These are phyloP conservation scores for Andrena cerasifolii DNA, from an alignment of 1,140 invertebrate genomes.

Conservation along the genomic window DNA sequence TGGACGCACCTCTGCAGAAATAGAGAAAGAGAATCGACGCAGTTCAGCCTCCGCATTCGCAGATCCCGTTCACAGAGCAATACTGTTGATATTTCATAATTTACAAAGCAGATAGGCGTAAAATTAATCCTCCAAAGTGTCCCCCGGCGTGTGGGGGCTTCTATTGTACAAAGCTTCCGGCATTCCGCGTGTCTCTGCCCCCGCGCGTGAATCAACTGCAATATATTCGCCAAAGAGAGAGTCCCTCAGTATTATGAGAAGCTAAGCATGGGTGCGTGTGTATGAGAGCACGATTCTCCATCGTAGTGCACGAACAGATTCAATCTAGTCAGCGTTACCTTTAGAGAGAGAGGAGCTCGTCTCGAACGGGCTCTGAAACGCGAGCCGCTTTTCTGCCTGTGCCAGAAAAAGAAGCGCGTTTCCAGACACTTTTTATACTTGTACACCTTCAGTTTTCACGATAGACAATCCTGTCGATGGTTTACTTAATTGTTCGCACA, in stretches of 20 bases:
- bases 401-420: not conserved
- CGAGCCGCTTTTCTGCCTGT: not conserved
- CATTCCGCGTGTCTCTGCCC: not conserved
- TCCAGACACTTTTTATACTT: constrained; percentile 4
- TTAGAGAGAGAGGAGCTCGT: not conserved
- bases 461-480: not conserved
- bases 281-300: constrained; percentile 27
- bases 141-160: not conserved
- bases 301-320: constrained; percentile 49
- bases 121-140: not conserved
- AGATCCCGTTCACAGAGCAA: not conserved
- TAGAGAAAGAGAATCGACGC: not conserved
- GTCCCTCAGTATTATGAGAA: constrained; percentile 14
- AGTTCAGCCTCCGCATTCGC: not conserved
- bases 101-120: not conserved
- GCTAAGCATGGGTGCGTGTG: constrained; percentile 8
- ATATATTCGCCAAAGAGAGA: not conserved
- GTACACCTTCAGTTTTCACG: not conserved
- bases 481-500: not conserved
- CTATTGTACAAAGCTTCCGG: not conserved
- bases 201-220: not conserved
- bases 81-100: not conserved
- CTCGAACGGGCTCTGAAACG: not conserved
- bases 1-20: not conserved
- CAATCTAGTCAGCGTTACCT: constrained; percentile 36